Evolutionary conservation across 1,140 invertebrate genomes (phyloP).

Genomic region (Saccostrea cuccullata): DNA sequence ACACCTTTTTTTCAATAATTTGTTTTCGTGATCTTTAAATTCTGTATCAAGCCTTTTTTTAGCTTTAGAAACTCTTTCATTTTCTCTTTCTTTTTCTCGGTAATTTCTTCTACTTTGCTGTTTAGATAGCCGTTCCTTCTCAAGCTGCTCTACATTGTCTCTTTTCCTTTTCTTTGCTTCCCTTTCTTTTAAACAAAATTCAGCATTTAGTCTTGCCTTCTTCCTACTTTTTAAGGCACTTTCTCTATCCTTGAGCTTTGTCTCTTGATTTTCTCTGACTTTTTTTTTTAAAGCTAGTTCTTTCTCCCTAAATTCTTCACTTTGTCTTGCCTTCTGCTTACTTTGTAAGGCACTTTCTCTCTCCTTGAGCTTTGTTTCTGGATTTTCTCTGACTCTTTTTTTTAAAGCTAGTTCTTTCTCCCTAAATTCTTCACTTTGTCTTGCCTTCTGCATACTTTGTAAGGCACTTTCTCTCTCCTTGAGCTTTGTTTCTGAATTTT

Average conservation of each 20-base stretch:
- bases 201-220: neutral
- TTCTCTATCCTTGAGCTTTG: conserved; percentile 31
- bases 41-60: neutral
- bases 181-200: conserved; percentile 20
- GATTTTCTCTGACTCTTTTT: too few relatives aligned
- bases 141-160: neutral
- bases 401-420: too few relatives aligned
- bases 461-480: conserved; percentile 4
- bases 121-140: neutral
- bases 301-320: conserved; percentile 38
- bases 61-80: neutral
- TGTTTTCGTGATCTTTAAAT: neutral
- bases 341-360: neutral
- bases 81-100: neutral
- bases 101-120: conserved; percentile 40
- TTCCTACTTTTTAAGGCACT: neutral
- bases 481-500: conserved; percentile 39
- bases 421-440: neutral
- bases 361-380: too few relatives aligned
- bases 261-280: conserved; percentile 36
- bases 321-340: conserved; percentile 7
- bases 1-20: conserved; percentile 13
- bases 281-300: conserved; percentile 26
- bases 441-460: neutral
- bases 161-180: conserved; percentile 18